Conservation (phyloP, 2,888 invertebrate species). For the Melanotus villosus region DNA sequence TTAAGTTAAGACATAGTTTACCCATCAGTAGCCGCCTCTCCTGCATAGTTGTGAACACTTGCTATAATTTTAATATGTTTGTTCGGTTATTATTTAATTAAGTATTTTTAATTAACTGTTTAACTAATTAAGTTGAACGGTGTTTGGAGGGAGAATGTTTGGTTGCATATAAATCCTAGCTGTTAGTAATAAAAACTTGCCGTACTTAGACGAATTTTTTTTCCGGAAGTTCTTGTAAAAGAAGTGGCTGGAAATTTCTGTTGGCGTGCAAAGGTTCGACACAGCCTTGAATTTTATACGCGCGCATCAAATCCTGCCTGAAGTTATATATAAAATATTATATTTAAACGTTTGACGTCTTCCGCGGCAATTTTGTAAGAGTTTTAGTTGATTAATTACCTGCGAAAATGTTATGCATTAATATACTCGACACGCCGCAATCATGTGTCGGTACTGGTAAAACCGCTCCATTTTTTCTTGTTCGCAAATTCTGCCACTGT, state of each 20-base stretch:
- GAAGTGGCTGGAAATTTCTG: background rate
- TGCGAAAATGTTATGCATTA: conserved; percentile 26
- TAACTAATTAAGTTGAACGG: too few relatives aligned
- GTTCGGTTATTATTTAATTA: too few relatives aligned
- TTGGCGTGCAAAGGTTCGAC: background rate
- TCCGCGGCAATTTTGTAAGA: conserved; percentile 13
- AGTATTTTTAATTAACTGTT: too few relatives aligned
- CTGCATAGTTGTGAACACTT: too few relatives aligned
- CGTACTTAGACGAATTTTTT: background rate
- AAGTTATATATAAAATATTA: conserved; percentile 19
- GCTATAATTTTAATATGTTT: too few relatives aligned
- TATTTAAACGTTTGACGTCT: conserved; percentile 25
- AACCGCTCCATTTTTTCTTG: conserved; percentile 33
- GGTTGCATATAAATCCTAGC: too few relatives aligned
- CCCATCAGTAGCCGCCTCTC: too few relatives aligned
- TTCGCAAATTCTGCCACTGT: conserved; percentile 9
- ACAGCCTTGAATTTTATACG: conserved; percentile 16
- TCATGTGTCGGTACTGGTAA: conserved; percentile 17
- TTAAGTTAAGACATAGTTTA: too few relatives aligned
- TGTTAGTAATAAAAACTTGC: background rate
- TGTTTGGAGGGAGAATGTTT: too few relatives aligned
- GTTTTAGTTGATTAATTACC: conserved; percentile 27
- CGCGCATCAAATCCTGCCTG: conserved; percentile 1
- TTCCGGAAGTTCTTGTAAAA: background rate
- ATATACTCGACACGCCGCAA: conserved; percentile 20